Base-by-base conservation (phyloP, 2,797 vertebrate species). In the Sitta carolinensis region DNA sequence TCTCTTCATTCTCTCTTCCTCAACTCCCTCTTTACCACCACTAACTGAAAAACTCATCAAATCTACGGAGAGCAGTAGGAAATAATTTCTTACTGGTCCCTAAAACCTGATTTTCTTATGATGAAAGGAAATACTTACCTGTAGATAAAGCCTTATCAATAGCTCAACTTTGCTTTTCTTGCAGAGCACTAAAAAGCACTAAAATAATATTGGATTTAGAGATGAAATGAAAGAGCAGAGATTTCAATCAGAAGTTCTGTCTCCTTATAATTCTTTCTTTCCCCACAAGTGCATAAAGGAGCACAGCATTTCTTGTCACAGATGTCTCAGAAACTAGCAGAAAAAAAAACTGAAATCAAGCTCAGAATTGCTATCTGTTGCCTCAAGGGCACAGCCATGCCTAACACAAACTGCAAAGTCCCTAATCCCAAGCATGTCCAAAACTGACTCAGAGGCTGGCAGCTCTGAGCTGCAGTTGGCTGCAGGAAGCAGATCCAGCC, bases 131-230 rank as follows among this genome's bases (percentile, higher is more conserved):
- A 73, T 43, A 50, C 76, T 95, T 91, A 84, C 32, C 38, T 84
- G 32, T 50, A 94, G 84, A 91, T 85, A 92, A 95, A 95, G 80
- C 58, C 57, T 93, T 94, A 94, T 92, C 89, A 81, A 92, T 90
- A 70, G 63, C 32, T 74, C 54, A 93, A 57, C 42, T 69, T 90
- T 48, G 6, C 17, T 82, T 79, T 92, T 67, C 75, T 80, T 77
- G 30, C 14, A 66, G 50, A 91, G 64, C 43, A 67, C 30, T 48
- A 90, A 76, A 74, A 84, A 32, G 5, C 16, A 62, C 61, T 40
- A 81, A 51, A 92, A 87, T 45, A 85, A 81, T 50, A 91, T 5
- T 81, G 38, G 54, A 81, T 82, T 84, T 72, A 77, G 34, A 92
- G 32, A 45, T 68, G 7, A 82, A 87, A 54, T 52, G 19, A 23